Base-by-base conservation (phyloP, 2,113 vertebrate genomes). In the Scytalopus superciliaris region DNA sequence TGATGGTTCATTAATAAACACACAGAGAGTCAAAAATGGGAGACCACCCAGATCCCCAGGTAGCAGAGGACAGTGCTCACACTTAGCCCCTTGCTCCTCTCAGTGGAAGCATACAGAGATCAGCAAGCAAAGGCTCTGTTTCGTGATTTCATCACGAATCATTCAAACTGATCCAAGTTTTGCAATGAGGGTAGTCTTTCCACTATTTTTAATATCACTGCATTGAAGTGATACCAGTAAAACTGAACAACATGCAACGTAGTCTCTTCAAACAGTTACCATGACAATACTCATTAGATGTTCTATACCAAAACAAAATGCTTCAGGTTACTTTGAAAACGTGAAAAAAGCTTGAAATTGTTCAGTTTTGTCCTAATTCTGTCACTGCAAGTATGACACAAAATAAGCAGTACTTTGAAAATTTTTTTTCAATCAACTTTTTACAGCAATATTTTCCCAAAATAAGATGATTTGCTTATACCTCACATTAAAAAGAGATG, bases 291-390 rank as follows among this genome's bases (percentile, higher is more conserved):
- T 91, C 90, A 88, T 96, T 95, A 96, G 72, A 64, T 77, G 68
- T 64, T 89, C 66, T 67, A 69, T 93, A 92, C 66, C 86, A 95
- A 97, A 96, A 87, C 57, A 96, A 90, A 96, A 87, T 92, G 80
- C 74, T 94, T 78, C 70, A 89, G 53, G 74, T 95, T 92, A 69
- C 94, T 96, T 88, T 93, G 78, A 95, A 96, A 96, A 95, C 64
- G 25, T 81, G 81, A 92, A 89, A 81, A 86, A 91, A 57, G 21
- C 60, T 70, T 78, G 44, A 92, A 90, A 56, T 75, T 84, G 68
- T 87, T 95, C 72, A 53, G 45, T 72, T 90, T 93, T 86, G 86
- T 84, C 94, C 96, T 90, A 92, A 96, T 95, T 97, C 93, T 97
- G 93, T 94, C 96, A 94, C 39, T 42, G 69, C 42, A 86, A 68